Conservation (phyloP, 2,113 vertebrate genomes). For the Empidonax traillii region DNA sequence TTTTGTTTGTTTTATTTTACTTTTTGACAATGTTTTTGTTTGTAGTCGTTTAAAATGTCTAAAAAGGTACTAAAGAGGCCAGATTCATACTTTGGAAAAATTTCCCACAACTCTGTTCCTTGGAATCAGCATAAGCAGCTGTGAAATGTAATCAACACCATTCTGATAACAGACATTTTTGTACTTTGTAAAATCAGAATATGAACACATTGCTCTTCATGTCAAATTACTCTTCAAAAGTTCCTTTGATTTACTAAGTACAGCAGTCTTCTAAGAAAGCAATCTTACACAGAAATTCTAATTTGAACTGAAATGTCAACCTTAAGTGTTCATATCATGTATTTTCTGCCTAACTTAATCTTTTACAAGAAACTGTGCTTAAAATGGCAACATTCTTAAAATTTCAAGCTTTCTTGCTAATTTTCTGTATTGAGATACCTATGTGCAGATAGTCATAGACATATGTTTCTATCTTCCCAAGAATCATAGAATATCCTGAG, state of each 20-base stretch:
- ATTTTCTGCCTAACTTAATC: neutral
- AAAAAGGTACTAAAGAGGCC: slow-evolving; percentile 41
- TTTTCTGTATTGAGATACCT: neutral
- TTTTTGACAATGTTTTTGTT: slow-evolving; percentile 26
- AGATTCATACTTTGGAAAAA: slow-evolving; percentile 38
- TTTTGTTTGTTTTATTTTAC: neutral
- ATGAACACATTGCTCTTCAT: neutral
- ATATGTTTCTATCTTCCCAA: neutral
- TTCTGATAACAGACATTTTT: slow-evolving; percentile 36
- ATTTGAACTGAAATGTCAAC: neutral
- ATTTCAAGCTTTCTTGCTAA: neutral
- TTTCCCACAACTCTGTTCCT: slow-evolving; percentile 19
- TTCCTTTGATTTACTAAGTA: slow-evolving; percentile 22
- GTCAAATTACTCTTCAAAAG: slow-evolving; percentile 37
- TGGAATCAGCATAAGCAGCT: slow-evolving; percentile 53
- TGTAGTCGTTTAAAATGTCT: slow-evolving; percentile 8
- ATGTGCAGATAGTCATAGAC: neutral
- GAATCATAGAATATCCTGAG: neutral
- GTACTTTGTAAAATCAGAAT: slow-evolving; percentile 28
- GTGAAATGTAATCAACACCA: slow-evolving; percentile 56
- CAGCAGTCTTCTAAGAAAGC: neutral
- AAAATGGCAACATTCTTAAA: neutral
- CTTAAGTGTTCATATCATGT: neutral
- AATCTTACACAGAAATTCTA: neutral
- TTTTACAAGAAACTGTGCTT: neutral